phyloP scores from a whole-genome alignment of 2,888 invertebrate genomes.

The Arctia plantaginis region DNA sequence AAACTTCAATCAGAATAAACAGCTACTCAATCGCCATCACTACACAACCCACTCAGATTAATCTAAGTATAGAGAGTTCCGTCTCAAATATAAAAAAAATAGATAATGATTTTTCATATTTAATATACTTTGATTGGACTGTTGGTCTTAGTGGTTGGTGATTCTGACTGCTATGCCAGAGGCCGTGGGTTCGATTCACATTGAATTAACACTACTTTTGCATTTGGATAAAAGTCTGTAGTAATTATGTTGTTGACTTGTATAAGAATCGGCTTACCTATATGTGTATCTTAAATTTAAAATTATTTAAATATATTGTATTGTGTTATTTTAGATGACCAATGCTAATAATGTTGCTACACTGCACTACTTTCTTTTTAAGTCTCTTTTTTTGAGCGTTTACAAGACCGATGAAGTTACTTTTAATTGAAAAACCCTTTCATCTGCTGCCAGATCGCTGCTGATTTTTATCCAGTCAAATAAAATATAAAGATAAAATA shows the following conservation, averaged over 20 bases:
- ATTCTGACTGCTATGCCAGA: not conserved
- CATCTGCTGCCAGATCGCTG: not conserved
- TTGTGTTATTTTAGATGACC: not conserved
- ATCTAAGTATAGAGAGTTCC: not conserved
- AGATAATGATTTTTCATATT: not conserved
- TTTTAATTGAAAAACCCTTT: not conserved
- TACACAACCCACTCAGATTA: conserved; percentile 2
- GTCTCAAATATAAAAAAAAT: not conserved
- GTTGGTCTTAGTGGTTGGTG: no score
- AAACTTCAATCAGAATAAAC: conserved; percentile 9
- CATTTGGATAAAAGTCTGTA: no score
- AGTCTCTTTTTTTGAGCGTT: not conserved
- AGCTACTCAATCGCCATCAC: conserved; percentile 10
- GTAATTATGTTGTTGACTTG: no score
- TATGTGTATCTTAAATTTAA: not conserved
- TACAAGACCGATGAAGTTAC: no score
- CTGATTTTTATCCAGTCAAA: not conserved
- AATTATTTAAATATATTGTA: not conserved
- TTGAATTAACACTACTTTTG: not conserved
- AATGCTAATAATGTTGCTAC: not conserved
- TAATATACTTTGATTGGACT: no score
- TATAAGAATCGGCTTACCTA: not conserved
- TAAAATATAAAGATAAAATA: not conserved
- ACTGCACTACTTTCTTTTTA: not conserved
- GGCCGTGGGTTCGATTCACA: not conserved